Evolutionary conservation across 2,888 invertebrate genomes (phyloP), one percentile per base, ranked within the genome.

Genomic region (Agapostemon virescens): DNA sequence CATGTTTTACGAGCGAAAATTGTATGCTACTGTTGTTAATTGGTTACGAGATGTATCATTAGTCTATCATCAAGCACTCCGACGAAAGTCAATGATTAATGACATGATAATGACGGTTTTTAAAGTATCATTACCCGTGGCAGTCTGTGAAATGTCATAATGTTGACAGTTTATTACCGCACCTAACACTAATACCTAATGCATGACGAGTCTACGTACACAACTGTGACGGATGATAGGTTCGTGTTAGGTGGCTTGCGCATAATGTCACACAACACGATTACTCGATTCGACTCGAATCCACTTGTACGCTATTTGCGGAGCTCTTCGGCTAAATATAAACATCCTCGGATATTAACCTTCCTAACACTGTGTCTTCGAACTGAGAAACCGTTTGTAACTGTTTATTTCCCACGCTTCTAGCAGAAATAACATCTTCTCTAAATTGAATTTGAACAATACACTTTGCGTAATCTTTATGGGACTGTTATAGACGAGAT

Each of bases 11-110:
- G 58, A 30, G 30, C 33, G 61, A 11, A 58, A 30, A 63, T 63
- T 63, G 33, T 63, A 63, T n/a, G 5, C n/a, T n/a, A 33, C n/a
- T n/a, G 61, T 33, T 63, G 61, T 33, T 63, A 63, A 63, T 63
- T 63, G 33, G 61, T 36, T n/a, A 20, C 36, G 23, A 1, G 11
- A 63, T 36, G 11, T 63, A 36, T 13, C 36, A 63, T 63, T 36
- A 63, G 61, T 1, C n/a, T 63, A 63, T 26, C 38, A 38, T 38
- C 26, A 40, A 26, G 40, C 26, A n/a, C 26, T 9, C 40, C 40
- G 26, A 7, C 40, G 17, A 17, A 38, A 15, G 6, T 38, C 13
- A 9, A 23, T 66, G 66, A 66, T 66, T 40, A 40, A 66, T 66
- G 40, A 26, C 40, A 40, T 38, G 38, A 26, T 66, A 66, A 66